Base-by-base conservation (phyloP, 2,113 vertebrate species). In the Agapornis roseicollis region DNA sequence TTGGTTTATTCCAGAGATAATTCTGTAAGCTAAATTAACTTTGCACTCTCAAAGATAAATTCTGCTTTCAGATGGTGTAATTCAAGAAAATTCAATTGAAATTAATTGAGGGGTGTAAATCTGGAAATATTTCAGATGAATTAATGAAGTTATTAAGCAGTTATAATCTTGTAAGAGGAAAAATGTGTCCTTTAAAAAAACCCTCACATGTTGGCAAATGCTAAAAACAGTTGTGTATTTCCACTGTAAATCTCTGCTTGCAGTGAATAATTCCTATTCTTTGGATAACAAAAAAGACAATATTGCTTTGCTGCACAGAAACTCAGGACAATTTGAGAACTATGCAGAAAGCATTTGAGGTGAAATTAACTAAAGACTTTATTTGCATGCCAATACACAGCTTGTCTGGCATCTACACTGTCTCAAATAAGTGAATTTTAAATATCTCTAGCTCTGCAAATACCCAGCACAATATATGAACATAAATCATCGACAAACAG, bases 81-180 rank as follows among this genome's bases (percentile, higher is more conserved):
- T 79, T 94, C 80, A 92, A 93, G 65, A 88, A 95, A 96, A 95
- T 81, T 89, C 92, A 90, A 94, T 79, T 93, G 85, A 90, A 96
- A 96, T 94, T 90, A 93, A 96, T 91, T 93, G 80, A 73, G 23
- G 78, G 83, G n/a, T 82, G 33, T 89, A 92, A 92, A 93, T 94
- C 90, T 92, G 93, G 94, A 96, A 95, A 70, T 69, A 94, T 49
- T 95, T 86, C 93, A 95, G 58, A 35, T 49, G 78, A 92, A 90
- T 88, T 85, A 73, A 85, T 85, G 37, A 66, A 92, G 49, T 89
- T 96, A 94, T 92, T 94, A 95, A 90, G 90, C 65, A 81, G 89
- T 93, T 92, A 73, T 92, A 92, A 90, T 89, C 88, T 90, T 70
- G 23, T 69, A 49, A 94, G 80, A 81, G 63, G 56, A 89, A 94